Percentiles rank a stretch among this genome's conserved stretches.
phyloP scores from a whole-genome alignment of 2,113 vertebrate species.

The Willisornis vidua region DNA sequence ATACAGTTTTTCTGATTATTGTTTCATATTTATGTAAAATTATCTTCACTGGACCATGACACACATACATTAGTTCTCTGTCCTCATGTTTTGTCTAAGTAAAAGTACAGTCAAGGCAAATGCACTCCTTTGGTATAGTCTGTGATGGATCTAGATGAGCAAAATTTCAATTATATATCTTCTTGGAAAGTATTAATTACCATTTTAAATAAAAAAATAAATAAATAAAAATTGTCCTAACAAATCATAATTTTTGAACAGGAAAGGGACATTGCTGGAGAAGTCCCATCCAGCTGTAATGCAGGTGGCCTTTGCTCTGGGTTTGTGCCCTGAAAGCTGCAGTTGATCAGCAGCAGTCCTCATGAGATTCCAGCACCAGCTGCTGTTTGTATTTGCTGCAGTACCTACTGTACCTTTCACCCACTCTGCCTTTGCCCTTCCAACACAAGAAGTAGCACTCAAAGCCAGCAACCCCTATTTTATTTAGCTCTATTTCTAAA shows the following conservation, averaged over 20 bases:
- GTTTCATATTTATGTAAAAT: background rate
- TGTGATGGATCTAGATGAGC: background rate
- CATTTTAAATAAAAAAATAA: background rate
- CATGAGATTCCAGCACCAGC: background rate
- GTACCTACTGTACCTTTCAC: background rate
- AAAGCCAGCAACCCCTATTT: background rate
- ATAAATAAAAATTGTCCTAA: background rate
- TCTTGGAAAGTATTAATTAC: background rate
- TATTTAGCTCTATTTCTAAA: background rate
- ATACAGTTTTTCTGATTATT: background rate
- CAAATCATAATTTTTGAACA: background rate
- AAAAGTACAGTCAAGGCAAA: background rate
- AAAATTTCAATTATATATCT: background rate
- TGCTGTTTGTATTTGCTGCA: background rate
- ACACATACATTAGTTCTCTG: background rate
- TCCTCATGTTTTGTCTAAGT: background rate
- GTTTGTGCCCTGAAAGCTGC: background rate
- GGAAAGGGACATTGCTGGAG: background rate
- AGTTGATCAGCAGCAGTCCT: background rate
- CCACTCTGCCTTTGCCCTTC: background rate
- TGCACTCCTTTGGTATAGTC: background rate
- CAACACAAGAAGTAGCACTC: background rate
- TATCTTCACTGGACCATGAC: background rate
- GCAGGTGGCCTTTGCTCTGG: background rate
- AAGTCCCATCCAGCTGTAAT: background rate